Percentiles rank a stretch among this genome's conserved stretches.
Evolutionary conservation across 2,888 invertebrate genomes (phyloP).

Genomic region (Mimachlamys varia): DNA sequence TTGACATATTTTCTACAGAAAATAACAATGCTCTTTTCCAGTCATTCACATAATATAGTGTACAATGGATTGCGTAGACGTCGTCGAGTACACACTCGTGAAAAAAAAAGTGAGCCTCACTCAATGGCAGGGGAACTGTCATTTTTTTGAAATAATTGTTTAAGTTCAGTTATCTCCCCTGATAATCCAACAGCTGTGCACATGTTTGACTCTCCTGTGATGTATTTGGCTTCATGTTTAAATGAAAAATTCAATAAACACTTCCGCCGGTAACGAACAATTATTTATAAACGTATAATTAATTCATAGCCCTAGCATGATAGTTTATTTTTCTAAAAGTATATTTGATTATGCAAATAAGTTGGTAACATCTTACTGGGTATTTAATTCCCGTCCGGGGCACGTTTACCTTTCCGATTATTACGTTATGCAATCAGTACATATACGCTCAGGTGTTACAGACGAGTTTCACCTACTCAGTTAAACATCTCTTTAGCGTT

Average conservation of each 20-base stretch:
- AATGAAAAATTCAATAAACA: conserved; percentile 20
- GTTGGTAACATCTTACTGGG: conserved; percentile 11
- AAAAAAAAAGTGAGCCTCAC: too few relatives aligned
- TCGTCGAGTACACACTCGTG: too few relatives aligned
- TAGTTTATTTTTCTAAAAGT: neutral
- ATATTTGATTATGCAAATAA: conserved; percentile 11
- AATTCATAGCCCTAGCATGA: conserved; percentile 13
- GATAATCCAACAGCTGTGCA: neutral
- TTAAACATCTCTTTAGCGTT: too few relatives aligned
- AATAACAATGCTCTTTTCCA: too few relatives aligned
- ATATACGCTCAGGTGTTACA: neutral
- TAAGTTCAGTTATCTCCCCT: neutral
- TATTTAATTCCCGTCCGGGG: neutral
- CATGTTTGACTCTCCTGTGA: neutral
- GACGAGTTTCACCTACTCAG: too few relatives aligned
- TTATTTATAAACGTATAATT: conserved; percentile 23
- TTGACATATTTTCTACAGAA: too few relatives aligned
- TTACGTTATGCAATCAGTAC: neutral
- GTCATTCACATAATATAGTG: too few relatives aligned
- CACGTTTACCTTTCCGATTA: neutral
- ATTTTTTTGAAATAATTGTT: too few relatives aligned
- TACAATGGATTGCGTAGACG: too few relatives aligned
- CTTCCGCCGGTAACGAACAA: neutral
- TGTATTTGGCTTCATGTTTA: neutral
- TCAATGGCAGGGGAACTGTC: too few relatives aligned